Base-by-base conservation (phyloP, 2,113 vertebrate genomes). In the Narcine bancroftii region DNA sequence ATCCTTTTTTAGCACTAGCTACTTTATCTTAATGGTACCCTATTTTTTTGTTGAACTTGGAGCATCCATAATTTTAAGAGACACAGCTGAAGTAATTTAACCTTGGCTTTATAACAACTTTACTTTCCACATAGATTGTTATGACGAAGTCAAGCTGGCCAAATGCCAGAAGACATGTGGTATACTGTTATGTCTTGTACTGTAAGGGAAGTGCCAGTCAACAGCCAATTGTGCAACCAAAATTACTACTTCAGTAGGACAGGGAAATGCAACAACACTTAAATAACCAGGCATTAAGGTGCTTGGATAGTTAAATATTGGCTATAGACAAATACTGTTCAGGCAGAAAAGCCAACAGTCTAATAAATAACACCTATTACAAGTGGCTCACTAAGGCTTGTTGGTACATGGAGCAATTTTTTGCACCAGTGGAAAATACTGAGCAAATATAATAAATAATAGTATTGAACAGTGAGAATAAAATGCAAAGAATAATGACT, bases 181-280 rank as follows among this genome's bases (percentile, higher is more conserved):
- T 50, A 60, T 39, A 26, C 77, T 53, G 77, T 81, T 81, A 81
- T 81, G 77, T 81, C 77, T 81, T 81, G 13, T 33, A 53, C 81
- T 60, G 15, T 19, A n/a, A n/a, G 29, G 56, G 15, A 33, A 85
- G 33, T 4, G 33, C 33, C 50, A 6, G 15, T 33, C n/a, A 60
- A 85, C 50, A 56, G 50, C 81, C 50, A 85, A 85, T 56, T 85
- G 29, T 56, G 81, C 15, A 85, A 85, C 50, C 50, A 56, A 85
- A 85, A 85, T 85, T n/a, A 85, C 15, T 60, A 36, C 81, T 85
- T 85, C 33, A 85, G 50, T 50, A 85, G 60, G 50, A n/a, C 6
- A 36, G 33, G 15, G 81, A n/a, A 85, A 36, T 33, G 33, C 33
- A 85, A 85, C 56, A 50, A 17, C 33, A 83, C 60, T n/a, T n/a